phyloP scores from a whole-genome alignment of 2,113 vertebrate genomes.

The Bujurquina vittata region DNA sequence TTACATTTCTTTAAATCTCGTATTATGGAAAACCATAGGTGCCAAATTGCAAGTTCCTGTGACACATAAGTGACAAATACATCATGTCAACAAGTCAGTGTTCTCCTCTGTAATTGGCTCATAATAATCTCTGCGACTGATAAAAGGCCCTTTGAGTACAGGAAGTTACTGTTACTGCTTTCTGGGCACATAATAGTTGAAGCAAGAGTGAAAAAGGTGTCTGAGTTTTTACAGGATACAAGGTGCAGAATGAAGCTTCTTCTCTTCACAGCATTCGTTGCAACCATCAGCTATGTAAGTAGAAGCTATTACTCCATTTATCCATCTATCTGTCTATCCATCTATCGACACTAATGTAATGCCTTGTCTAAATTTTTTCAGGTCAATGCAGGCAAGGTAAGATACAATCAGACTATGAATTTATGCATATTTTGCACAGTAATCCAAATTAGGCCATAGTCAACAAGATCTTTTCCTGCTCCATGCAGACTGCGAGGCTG shows the following conservation, averaged over 20 bases:
- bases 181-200: constrained; percentile 1
- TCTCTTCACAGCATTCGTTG: constrained; percentile 45
- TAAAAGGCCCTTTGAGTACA: constrained; percentile 58
- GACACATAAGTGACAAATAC: constrained; percentile 62
- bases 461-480: neutral
- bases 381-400: constrained; percentile 74
- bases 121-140: constrained; percentile 53
- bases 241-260: constrained; percentile 65
- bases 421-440: neutral
- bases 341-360: constrained; percentile 3
- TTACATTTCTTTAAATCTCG: constrained; percentile 26
- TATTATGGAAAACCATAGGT: constrained; percentile 28
- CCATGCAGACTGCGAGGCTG: constrained; percentile 60
- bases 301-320: neutral
- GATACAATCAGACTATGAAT: neutral
- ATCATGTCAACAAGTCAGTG: constrained; percentile 24
- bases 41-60: constrained; percentile 33
- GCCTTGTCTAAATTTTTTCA: constrained; percentile 34
- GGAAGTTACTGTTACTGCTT: constrained; percentile 17
- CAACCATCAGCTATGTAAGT: constrained; percentile 61
- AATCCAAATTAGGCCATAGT: neutral
- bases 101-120: constrained; percentile 67
- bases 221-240: neutral
- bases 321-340: constrained; percentile 7
- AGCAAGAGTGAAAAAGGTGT: neutral